A percentile compares a stretch with the other conserved stretches of the same genome.
Evolutionary conservation across 1,140 invertebrate species (phyloP).

Genomic region (Aporrectodea caliginosa): DNA sequence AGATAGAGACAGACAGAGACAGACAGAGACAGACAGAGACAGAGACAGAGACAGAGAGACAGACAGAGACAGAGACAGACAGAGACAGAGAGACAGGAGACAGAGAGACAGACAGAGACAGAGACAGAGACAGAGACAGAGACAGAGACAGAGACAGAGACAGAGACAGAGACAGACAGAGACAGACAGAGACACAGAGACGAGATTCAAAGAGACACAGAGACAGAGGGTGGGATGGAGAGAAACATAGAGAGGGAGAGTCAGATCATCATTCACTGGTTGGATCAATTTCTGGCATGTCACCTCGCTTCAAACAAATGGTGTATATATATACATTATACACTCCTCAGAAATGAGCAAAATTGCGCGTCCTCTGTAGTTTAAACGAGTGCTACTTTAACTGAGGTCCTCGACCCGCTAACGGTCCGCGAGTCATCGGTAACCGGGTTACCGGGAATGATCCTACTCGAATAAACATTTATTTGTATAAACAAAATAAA

Average conservation of each 20-base stretch:
- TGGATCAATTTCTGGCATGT: neutral
- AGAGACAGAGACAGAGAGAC: slow-evolving; percentile 12
- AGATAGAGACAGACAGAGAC: neutral
- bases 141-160: slow-evolving; percentile 25
- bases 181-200: slow-evolving; percentile 18
- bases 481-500: no score
- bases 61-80: slow-evolving; percentile 12
- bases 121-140: slow-evolving; percentile 16
- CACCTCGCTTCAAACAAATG: neutral
- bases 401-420: neutral
- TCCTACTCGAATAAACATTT: no score
- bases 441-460: no score
- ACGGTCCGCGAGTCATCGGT: no score
- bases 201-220: neutral
- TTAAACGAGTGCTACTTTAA: neutral
- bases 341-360: no score
- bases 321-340: neutral
- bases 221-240: neutral
- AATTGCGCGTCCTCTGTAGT: neutral
- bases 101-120: slow-evolving; percentile 4
- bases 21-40: slow-evolving; percentile 5
- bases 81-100: neutral
- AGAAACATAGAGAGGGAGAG: neutral
- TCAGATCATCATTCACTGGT: no score
- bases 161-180: slow-evolving; percentile 33